Base-by-base conservation (phyloP, 2,888 invertebrate species). In the Eulithis prunata region DNA sequence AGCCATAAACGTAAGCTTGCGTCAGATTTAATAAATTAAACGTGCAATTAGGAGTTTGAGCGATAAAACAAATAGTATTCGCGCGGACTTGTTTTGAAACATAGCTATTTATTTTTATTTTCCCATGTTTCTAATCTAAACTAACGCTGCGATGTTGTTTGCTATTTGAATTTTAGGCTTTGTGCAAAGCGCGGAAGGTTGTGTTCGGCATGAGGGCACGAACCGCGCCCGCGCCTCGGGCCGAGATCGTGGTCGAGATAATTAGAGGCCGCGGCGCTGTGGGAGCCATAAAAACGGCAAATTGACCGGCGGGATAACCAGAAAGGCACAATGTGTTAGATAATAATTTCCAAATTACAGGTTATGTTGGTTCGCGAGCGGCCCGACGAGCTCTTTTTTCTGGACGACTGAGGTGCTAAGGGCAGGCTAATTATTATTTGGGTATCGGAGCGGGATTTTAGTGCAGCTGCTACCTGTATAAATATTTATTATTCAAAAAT, bases 281-380 rank as follows among this genome's bases (percentile, higher is more conserved):
- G 91, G 91, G 89, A 90, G 92, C 92, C 90, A 93, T 93, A 92
- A 93, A 93, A 93, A 93, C 92, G 86, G 92, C 92, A 92, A 93
- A 93, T 92, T 93, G 92, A 92, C 93, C 93, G 92, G 91, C 92
- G 93, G 92, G 93, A 93, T 91, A 92, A 90, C 90, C 92, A 92
- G 91, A 93, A 92, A 93, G 93, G 92, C 93, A 92, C 91, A 93
- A 93, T 93, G 92, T 93, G 93, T 93, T 93, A 93, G 92, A 93
- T 92, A 92, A 92, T 92, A 92, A 93, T 92, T 93, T 93, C 91
- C 91, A 92, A 93, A 92, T 93, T 93, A 92, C 88, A 91, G 92
- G 93, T 91, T 92, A 84, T 87, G 90, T 87, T 83, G 85, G 90
- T 91, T 91, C 85, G 91, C 91, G 87, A 87, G 88, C 87, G 87